phyloP scores from a whole-genome alignment of 35 echinoderm and acorn worm genomes.

The Strongylocentrotus purpuratus region DNA sequence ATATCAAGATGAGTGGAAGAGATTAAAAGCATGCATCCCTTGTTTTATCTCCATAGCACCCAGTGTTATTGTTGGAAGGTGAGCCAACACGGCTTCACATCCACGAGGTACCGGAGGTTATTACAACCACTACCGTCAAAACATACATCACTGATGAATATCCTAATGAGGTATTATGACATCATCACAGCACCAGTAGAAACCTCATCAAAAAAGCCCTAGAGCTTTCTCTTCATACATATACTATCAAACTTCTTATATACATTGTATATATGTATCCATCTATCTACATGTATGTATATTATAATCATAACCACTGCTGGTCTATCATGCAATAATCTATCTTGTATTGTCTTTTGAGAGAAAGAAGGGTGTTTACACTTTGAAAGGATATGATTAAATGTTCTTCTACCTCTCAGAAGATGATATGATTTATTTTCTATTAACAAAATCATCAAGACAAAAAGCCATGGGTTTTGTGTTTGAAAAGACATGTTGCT shows the following conservation, averaged over 20 bases:
- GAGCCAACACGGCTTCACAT: constrained; percentile 61
- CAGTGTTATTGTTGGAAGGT: constrained; percentile 57
- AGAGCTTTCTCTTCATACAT: not conserved
- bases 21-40: not conserved
- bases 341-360: not conserved
- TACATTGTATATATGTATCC: not conserved
- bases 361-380: too few species aligned
- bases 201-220: not conserved
- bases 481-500: not conserved
- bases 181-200: not conserved
- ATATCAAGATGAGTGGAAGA: not conserved
- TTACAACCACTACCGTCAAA: constrained; percentile 66
- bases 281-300: not conserved
- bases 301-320: not conserved
- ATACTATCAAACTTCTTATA: not conserved
- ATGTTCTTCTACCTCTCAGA: too few species aligned
- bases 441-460: not conserved
- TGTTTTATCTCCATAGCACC: constrained; percentile 28
- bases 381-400: too few species aligned
- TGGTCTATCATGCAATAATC: not conserved
- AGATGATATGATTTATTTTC: not conserved
- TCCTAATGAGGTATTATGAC: constrained; percentile 48
- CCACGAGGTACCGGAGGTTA: constrained; percentile 4
- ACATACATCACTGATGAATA: constrained; percentile 55
- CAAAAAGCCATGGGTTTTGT: not conserved